Percentiles rank a stretch among this genome's conserved stretches.
These are phyloP conservation scores for Lamellibrachia luymesi DNA, from an alignment of 1,140 invertebrate genomes.

Conservation along the genomic window DNA sequence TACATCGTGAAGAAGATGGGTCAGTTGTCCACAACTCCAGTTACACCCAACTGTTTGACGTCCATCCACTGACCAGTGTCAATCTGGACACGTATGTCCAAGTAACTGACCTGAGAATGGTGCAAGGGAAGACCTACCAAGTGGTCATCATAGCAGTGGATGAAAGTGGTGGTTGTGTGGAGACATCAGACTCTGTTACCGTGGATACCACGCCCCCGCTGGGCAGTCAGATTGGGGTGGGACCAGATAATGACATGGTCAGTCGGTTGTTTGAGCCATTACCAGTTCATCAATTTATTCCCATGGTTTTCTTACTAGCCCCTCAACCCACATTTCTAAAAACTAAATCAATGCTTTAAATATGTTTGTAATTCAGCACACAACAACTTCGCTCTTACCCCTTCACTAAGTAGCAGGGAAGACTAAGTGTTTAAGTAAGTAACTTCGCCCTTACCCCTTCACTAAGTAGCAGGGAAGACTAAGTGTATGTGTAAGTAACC, in stretches of 20 bases:
- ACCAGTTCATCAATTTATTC: too few species aligned
- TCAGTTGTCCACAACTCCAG: neutral
- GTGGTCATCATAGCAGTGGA: constrained; percentile 29
- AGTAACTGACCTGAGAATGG: neutral
- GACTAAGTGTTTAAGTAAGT: too few species aligned
- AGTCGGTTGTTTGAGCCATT: neutral
- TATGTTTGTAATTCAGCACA: too few species aligned
- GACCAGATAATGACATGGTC: constrained; percentile 39
- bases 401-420: too few species aligned
- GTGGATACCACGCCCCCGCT: constrained; percentile 32
- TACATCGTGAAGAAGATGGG: neutral
- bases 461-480: too few species aligned
- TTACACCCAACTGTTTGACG: neutral
- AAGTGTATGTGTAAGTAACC: too few species aligned
- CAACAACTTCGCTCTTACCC: too few species aligned
- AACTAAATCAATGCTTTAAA: too few species aligned
- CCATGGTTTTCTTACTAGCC: too few species aligned
- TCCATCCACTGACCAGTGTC: constrained; percentile 9
- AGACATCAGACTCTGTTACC: constrained; percentile 27
- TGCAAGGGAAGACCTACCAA: neutral
- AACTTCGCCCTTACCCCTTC: too few species aligned
- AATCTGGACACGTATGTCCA: neutral
- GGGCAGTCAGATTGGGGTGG: constrained; percentile 30
- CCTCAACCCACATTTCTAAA: too few species aligned
- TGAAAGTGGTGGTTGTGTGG: constrained; percentile 32